Percentiles rank a stretch among this genome's conserved stretches.
Evolutionary conservation across 2,888 invertebrate genomes (phyloP).

Genomic region (Folsomia manolachei): DNA sequence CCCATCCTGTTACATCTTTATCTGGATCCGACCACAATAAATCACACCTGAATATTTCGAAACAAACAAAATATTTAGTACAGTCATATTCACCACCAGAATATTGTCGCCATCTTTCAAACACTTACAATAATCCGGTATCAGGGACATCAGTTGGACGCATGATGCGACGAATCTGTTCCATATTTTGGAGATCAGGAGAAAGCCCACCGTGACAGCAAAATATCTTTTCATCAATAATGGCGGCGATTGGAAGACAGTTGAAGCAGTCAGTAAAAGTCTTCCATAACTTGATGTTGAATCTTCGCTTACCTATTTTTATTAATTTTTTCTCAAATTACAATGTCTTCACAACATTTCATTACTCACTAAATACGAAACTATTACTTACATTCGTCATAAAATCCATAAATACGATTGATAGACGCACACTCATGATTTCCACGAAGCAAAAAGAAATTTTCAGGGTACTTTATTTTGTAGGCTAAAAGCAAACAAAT

Average conservation of each 20-base stretch:
- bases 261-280: constrained; percentile 88
- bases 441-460: constrained; percentile 92
- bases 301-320: constrained; percentile 63
- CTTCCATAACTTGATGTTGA: constrained; percentile 66
- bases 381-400: constrained; percentile 60
- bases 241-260: constrained; percentile 97
- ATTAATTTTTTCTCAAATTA: too few species aligned
- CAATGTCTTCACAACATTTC: too few species aligned
- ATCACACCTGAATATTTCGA: constrained; percentile 57
- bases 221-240: constrained; percentile 98
- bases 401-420: constrained; percentile 96
- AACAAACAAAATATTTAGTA: too few species aligned
- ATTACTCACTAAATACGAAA: background rate
- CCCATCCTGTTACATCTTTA: constrained; percentile 98
- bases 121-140: constrained; percentile 61
- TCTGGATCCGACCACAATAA: constrained; percentile 85
- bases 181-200: constrained; percentile 93
- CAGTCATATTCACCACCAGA: too few species aligned
- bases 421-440: constrained; percentile 97
- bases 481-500: constrained; percentile 95
- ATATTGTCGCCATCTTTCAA: too few species aligned
- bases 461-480: constrained; percentile 99
- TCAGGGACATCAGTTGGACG: constrained; percentile 98
- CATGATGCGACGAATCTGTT: constrained; percentile 97
- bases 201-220: constrained; percentile 93